phyloP scores from a whole-genome alignment of 2,888 invertebrate species.

The Gastrophysa polygoni region DNA sequence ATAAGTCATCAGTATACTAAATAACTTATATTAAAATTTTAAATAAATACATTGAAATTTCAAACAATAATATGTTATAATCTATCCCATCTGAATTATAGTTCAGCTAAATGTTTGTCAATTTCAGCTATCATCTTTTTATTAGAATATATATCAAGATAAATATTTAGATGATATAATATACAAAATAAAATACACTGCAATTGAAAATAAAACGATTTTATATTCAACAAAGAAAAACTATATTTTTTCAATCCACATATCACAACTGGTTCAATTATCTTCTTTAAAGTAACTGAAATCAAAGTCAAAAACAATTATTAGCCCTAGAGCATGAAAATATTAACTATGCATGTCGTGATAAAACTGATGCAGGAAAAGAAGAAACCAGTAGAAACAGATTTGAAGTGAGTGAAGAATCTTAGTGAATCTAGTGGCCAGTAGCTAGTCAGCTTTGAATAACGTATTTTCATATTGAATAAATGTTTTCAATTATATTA shows the following conservation, averaged over 20 bases:
- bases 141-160: conserved; percentile 1
- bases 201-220: neutral
- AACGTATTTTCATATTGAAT: too few relatives aligned
- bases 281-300: conserved; percentile 1
- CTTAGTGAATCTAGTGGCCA: too few relatives aligned
- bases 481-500: too few relatives aligned
- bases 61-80: neutral
- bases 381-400: neutral
- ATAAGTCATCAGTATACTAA: neutral
- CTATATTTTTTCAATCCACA: neutral
- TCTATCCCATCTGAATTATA: neutral
- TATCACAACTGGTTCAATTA: conserved; percentile 1
- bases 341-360: neutral
- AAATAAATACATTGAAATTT: conserved; percentile 1
- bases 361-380: neutral
- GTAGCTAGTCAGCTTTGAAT: too few relatives aligned
- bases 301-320: neutral
- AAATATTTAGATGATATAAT: neutral
- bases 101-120: neutral
- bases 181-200: conserved; percentile 1
- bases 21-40: neutral
- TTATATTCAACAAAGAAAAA: neutral
- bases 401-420: too few relatives aligned
- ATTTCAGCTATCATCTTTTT: neutral
- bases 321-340: neutral